phyloP scores from a whole-genome alignment of 2,113 vertebrate species.

The Gymnocephalus cernua region DNA sequence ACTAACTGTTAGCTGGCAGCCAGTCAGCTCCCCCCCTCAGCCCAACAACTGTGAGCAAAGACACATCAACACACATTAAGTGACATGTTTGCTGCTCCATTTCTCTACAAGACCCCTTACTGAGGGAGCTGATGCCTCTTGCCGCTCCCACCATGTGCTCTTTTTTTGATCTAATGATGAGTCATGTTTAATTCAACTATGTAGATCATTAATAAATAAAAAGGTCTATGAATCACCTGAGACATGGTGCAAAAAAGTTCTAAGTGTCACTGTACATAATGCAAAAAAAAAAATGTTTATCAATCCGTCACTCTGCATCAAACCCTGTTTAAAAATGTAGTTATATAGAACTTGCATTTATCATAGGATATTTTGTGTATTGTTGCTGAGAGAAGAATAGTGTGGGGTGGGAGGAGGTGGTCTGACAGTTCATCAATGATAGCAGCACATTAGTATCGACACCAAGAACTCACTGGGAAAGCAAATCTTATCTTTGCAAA shows the following conservation, averaged over 20 bases:
- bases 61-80: conserved; percentile 51
- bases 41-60: conserved; percentile 53
- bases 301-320: not conserved
- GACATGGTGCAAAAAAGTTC: not conserved
- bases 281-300: not conserved
- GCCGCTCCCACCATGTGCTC: conserved; percentile 12
- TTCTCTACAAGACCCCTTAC: conserved; percentile 43
- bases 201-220: not conserved
- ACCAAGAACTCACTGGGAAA: conserved; percentile 71
- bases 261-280: not conserved
- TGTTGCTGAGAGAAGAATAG: conserved; percentile 30
- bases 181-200: conserved; percentile 24
- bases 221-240: not conserved
- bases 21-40: conserved; percentile 25
- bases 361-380: conserved; percentile 19
- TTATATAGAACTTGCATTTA: conserved; percentile 10
- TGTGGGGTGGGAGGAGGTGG: conserved; percentile 20
- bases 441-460: conserved; percentile 80
- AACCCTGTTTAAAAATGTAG: not conserved
- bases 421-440: conserved; percentile 82
- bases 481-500: conserved; percentile 80
- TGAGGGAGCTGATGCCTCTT: conserved; percentile 30
- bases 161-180: conserved; percentile 23
- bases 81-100: conserved; percentile 54
- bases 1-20: conserved; percentile 34